phyloP scores from a whole-genome alignment of 2,113 vertebrate species.

The Ellobius talpinus region DNA sequence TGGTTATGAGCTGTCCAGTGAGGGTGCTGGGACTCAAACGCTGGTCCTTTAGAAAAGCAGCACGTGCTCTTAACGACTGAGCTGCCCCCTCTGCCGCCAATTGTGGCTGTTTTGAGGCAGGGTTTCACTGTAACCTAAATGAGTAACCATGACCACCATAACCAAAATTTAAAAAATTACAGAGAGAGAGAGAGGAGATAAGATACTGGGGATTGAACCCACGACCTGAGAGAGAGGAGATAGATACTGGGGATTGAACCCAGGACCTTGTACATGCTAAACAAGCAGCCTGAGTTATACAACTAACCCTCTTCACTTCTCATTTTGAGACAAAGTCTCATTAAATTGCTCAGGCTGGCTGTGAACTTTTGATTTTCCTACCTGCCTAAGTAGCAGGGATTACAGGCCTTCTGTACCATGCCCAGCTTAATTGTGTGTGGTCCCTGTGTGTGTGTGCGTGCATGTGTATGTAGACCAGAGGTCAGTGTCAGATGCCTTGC shows the following conservation, averaged over 20 bases:
- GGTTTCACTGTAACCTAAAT: not conserved
- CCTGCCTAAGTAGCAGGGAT: not conserved
- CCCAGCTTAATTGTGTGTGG: not conserved
- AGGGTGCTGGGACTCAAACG: not conserved
- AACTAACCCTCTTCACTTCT: not conserved
- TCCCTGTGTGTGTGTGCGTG: not conserved
- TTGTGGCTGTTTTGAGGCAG: not conserved
- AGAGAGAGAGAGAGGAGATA: too few species aligned
- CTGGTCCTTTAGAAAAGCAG: not conserved
- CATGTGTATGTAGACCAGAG: not conserved
- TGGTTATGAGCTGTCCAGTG: not conserved
- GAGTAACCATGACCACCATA: not conserved
- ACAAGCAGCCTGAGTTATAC: not conserved
- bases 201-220: too few species aligned
- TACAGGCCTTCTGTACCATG: not conserved
- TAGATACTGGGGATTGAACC: not conserved
- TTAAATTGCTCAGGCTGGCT: not conserved
- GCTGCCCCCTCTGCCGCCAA: not conserved
- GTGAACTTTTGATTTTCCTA: not conserved
- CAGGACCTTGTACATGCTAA: not conserved
- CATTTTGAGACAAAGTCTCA: not conserved
- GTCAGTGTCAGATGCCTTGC: not conserved
- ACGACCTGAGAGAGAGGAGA: too few species aligned
- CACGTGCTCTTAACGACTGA: not conserved
- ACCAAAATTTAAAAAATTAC: not conserved